Evolutionary conservation across 2,797 vertebrate species (phyloP), one percentile per base, ranked within the genome.

Genomic region (Chelon labrosus): DNA sequence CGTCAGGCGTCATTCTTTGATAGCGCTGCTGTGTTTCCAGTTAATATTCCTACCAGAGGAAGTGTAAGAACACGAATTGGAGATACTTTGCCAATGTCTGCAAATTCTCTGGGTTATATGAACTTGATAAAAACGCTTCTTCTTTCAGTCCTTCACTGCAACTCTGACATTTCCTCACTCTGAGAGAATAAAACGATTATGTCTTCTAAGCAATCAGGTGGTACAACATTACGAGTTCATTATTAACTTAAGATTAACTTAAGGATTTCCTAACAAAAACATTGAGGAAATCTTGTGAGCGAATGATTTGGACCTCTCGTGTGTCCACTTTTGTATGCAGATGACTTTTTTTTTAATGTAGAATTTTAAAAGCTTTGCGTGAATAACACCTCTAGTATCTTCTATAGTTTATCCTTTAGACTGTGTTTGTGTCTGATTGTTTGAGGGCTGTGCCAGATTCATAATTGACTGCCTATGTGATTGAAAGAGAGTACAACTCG

Each of bases 381-480:
- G 46, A 58, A 52, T 46, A 65, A 25, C 3, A 12, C 19, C 9
- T 11, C 17, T 20, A 3, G 47, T 62, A 27, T 57, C 2, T 12
- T 42, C 8, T n/a, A 42, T 31, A 11, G 20, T 52, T 38, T 25
- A 8, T 54, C 17, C 56, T 47, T 60, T 65, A 44, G 42, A 46
- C 42, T 70, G 37, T 53, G n/a, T 70, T 7, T 19, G 27, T 67
- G 39, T 55, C 38, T 55, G 53, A 41, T 46, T 38, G 35, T 76
- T 74, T 64, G 58, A 59, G 37, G 12, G 4, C 17, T 63, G 35
- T 63, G 31, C 31, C 75, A 57, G 51, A 68, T 65, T 71, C 42
- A 44, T 65, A 61, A 71, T 55, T 25, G 61, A 53, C 61, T 63
- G 44, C 20, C 31, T 74, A 1, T 56, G 38, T 62, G 78, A 74